A percentile compares a stretch with the other conserved stretches of the same genome.
These are phyloP conservation scores for Heterodera carotae DNA, from an alignment of 1,140 invertebrate species.

Conservation along the genomic window DNA sequence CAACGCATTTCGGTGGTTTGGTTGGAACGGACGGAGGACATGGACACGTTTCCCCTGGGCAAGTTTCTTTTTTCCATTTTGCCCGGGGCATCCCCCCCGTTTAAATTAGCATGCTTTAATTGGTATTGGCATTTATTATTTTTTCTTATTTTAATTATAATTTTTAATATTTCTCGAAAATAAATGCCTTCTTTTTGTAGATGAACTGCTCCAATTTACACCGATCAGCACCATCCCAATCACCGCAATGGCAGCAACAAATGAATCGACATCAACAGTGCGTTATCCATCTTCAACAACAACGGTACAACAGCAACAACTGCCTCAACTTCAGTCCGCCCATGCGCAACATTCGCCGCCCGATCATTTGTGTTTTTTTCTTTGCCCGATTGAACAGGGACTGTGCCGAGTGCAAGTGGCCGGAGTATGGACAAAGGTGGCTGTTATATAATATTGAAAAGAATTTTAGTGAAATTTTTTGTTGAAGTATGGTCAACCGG, in stretches of 20 bases:
- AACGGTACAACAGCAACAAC: background rate
- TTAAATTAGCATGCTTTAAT: no score
- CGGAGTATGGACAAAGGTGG: conserved; percentile 49
- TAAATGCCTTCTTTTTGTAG: background rate
- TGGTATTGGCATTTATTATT: no score
- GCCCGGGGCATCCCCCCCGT: no score
- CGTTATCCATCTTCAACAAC: background rate
- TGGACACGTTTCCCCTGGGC: conserved; percentile 48
- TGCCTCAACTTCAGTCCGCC: background rate
- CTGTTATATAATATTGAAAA: background rate
- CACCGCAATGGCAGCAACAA: background rate
- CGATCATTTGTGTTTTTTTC: conserved; percentile 36
- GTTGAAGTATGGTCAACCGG: conserved; percentile 43
- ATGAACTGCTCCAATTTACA: conserved; percentile 23
- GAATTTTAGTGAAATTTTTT: background rate
- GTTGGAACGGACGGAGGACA: conserved; percentile 51
- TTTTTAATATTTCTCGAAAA: no score
- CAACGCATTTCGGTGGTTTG: conserved; percentile 50
- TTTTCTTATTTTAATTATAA: no score
- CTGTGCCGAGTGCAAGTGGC: conserved; percentile 42
- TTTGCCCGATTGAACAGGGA: conserved; percentile 43
- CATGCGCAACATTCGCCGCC: background rate
- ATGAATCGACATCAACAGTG: background rate
- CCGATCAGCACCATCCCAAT: background rate
- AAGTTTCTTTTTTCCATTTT: no score